phyloP scores from a whole-genome alignment of 2,113 vertebrate species.

The Hyla sarda region DNA sequence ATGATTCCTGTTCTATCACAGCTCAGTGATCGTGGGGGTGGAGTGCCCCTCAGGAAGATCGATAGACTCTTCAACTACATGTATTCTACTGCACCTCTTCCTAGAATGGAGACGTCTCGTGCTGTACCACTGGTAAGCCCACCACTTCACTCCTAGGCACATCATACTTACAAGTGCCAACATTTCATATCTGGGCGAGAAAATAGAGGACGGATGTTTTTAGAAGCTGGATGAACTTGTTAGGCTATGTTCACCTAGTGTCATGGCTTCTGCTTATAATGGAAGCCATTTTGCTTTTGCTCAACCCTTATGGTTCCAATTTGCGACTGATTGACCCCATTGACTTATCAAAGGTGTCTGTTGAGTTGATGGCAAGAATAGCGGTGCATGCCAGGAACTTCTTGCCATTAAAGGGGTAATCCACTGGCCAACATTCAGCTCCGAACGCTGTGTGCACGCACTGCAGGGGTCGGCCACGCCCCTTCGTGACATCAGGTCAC shows the following conservation, averaged over 20 bases:
- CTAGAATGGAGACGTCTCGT: conserved; percentile 81
- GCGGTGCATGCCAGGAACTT: too few species aligned
- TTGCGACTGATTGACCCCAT: too few species aligned
- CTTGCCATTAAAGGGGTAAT: too few species aligned
- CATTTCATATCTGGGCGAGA: too few species aligned
- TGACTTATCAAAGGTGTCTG: background rate
- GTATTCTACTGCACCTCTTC: conserved; percentile 93
- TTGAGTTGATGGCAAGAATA: too few species aligned
- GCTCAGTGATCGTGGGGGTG: conserved; percentile 94
- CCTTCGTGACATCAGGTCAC: too few species aligned
- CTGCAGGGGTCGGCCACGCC: too few species aligned
- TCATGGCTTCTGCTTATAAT: background rate
- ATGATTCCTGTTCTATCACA: conserved; percentile 63
- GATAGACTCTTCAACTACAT: conserved; percentile 96
- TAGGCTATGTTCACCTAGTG: background rate
- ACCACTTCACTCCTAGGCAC: background rate
- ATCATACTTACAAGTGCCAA: background rate
- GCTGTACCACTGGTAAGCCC: conserved; percentile 87
- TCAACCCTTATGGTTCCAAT: background rate
- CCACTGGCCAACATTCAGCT: too few species aligned
- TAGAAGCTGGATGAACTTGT: background rate
- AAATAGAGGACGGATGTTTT: background rate
- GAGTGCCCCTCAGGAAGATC: conserved; percentile 94
- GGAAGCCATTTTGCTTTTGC: background rate
- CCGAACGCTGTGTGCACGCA: too few species aligned